A percentile compares a stretch with the other conserved stretches of the same genome.
Conservation (phyloP, 2,888 invertebrate species). For the Tortricodes alternella region DNA sequence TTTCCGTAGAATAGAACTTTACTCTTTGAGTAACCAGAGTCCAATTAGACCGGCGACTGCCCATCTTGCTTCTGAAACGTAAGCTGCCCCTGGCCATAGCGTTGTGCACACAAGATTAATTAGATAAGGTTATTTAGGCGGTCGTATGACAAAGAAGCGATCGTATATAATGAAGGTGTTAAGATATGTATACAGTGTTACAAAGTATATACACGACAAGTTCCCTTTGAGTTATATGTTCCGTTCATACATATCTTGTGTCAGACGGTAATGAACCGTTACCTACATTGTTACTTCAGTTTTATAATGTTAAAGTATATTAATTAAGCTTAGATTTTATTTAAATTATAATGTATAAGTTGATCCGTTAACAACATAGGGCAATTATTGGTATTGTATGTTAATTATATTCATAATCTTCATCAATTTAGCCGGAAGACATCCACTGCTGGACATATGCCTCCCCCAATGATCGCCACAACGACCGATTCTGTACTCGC, state of each 20-base stretch:
- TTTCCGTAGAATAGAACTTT: conserved; percentile 42
- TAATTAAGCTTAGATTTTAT: no score
- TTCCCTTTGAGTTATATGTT: conserved; percentile 25
- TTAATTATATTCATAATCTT: no score
- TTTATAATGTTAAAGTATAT: no score
- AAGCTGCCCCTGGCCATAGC: conserved; percentile 51
- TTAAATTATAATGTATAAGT: no score
- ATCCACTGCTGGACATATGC: no score
- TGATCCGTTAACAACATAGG: no score
- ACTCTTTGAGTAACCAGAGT: conserved; percentile 57
- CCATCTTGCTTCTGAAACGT: conserved; percentile 66
- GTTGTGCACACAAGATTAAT: conserved; percentile 54
- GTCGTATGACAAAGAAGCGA: conserved; percentile 65
- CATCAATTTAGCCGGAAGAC: no score
- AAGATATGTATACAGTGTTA: conserved; percentile 45
- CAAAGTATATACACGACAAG: conserved; percentile 24
- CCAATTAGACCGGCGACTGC: conserved; percentile 61
- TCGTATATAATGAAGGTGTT: conserved; percentile 63
- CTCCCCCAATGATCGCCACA: no score
- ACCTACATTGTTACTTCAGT: background rate
- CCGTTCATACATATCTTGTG: conserved; percentile 11
- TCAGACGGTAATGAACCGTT: conserved; percentile 25
- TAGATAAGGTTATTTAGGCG: conserved; percentile 64
- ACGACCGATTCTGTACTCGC: no score
- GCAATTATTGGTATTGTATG: no score